These are phyloP conservation scores for Cryptotermes secundus DNA, from an alignment of 1,140 invertebrate species.

Conservation along the genomic window DNA sequence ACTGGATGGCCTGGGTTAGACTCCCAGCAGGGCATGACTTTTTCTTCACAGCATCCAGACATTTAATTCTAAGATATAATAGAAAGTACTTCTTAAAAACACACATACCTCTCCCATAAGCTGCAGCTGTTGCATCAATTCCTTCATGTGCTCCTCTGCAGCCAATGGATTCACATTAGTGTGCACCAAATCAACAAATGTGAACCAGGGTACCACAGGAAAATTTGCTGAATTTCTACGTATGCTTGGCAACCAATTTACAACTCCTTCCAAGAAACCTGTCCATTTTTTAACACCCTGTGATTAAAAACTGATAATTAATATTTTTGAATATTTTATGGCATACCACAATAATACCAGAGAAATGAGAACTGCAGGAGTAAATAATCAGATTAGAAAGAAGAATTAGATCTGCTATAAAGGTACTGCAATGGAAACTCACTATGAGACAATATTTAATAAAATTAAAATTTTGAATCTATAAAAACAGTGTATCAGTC, in stretches of 20 bases:
- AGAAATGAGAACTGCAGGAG: background rate
- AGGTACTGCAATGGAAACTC: background rate
- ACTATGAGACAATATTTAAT: too few species aligned
- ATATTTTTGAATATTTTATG: background rate
- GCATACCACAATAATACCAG: background rate
- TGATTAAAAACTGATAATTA: conserved; percentile 40
- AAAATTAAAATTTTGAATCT: too few species aligned
- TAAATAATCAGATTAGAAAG: background rate
- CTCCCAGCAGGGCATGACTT: too few species aligned
- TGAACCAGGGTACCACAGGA: conserved; percentile 67
- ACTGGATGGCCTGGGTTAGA: too few species aligned
- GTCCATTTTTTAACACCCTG: conserved; percentile 59
- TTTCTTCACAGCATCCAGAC: too few species aligned
- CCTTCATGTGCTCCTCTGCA: conserved; percentile 64
- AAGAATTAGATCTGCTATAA: background rate
- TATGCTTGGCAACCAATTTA: conserved; percentile 56
- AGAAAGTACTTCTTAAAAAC: conserved; percentile 2
- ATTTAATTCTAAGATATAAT: background rate
- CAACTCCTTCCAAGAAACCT: conserved; percentile 62
- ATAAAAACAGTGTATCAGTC: too few species aligned
- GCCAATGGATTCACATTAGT: conserved; percentile 68
- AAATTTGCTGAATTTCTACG: conserved; percentile 51
- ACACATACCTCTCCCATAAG: conserved; percentile 63
- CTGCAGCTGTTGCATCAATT: conserved; percentile 68
- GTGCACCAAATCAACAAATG: conserved; percentile 62